Evolutionary conservation across 2,888 invertebrate genomes (phyloP).

Genomic region (Choreutis nemorana): DNA sequence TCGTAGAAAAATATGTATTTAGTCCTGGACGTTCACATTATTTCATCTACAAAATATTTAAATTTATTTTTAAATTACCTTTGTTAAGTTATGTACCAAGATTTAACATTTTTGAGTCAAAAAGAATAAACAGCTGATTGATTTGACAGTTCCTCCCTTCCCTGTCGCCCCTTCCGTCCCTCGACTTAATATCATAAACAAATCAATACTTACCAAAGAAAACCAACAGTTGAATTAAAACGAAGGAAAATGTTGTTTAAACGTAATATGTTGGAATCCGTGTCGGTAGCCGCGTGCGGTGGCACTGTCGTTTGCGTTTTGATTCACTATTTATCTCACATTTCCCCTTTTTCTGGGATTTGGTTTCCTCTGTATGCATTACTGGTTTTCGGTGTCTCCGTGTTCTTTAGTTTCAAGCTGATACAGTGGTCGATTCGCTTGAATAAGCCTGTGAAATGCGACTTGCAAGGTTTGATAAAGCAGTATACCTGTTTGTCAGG

Average conservation of each 20-base stretch:
- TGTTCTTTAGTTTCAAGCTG: conserved; percentile 56
- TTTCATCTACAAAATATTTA: no score
- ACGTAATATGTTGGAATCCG: conserved; percentile 39
- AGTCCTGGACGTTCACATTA: no score
- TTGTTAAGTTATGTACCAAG: no score
- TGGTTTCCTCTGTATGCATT: conserved; percentile 51
- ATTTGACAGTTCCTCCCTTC: no score
- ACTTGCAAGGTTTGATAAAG: conserved; percentile 28
- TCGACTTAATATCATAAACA: not conserved
- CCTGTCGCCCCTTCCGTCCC: no score
- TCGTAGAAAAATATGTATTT: no score
- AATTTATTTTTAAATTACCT: no score
- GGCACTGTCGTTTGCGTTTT: conserved; percentile 34
- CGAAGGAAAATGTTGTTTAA: conserved; percentile 33
- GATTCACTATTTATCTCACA: conserved; percentile 40
- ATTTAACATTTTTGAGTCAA: no score
- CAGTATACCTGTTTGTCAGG: conserved; percentile 31
- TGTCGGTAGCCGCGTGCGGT: conserved; percentile 32
- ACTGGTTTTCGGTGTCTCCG: conserved; percentile 41
- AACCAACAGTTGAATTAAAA: not conserved
- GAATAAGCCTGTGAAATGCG: conserved; percentile 58
- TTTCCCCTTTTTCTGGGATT: conserved; percentile 44
- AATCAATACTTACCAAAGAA: not conserved
- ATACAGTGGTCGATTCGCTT: conserved; percentile 60
- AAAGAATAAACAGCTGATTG: no score